Percentiles rank a stretch among this genome's conserved stretches.
Conservation (phyloP, 2,113 vertebrate genomes). For the Phalacrocorax carbo region DNA sequence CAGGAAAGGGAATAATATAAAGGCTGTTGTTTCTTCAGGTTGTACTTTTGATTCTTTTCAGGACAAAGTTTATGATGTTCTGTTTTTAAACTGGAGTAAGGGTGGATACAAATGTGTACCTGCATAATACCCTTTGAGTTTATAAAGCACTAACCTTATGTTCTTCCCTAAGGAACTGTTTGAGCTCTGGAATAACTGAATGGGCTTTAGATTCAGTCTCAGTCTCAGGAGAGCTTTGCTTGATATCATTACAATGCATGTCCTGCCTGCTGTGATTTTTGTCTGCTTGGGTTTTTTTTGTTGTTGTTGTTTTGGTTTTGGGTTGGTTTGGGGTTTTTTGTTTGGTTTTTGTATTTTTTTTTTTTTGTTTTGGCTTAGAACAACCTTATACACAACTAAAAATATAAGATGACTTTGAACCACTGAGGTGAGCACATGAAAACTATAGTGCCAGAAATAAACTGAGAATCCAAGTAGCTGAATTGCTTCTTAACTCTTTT, state of each 20-base stretch:
- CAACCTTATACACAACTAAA: background rate
- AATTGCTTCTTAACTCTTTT: background rate
- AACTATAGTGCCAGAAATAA: background rate
- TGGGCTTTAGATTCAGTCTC: background rate
- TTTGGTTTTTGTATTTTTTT: background rate
- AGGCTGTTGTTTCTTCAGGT: background rate
- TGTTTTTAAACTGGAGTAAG: background rate
- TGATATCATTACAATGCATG: background rate
- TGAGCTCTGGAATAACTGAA: background rate
- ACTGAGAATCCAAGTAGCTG: background rate
- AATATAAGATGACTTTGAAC: background rate
- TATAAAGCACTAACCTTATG: background rate
- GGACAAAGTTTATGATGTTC: background rate
- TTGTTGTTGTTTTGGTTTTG: too few relatives aligned
- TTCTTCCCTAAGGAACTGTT: background rate
- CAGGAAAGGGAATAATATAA: background rate
- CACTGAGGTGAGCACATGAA: background rate
- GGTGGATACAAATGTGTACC: background rate
- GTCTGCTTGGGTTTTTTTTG: background rate
- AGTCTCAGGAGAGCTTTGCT: background rate
- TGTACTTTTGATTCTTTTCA: background rate
- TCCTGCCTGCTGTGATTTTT: background rate
- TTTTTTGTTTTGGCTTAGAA: background rate
- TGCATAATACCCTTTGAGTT: background rate
- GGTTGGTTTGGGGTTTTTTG: too few relatives aligned